A percentile compares a stretch with the other conserved stretches of the same genome.
Conservation (phyloP, 2,797 vertebrate species). For the Vireo griseus region DNA sequence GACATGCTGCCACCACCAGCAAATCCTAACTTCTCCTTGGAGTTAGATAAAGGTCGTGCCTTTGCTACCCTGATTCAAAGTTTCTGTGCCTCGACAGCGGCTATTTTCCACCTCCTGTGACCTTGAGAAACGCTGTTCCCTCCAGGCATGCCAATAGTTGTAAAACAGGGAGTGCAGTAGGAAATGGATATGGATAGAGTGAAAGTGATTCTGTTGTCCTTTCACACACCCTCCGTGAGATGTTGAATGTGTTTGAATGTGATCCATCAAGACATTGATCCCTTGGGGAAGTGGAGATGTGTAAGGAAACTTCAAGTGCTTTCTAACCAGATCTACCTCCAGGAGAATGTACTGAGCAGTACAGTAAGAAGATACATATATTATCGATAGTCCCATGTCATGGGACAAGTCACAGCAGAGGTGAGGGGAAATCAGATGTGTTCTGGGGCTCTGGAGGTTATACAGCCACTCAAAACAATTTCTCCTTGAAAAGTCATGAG, state of each 20-base stretch:
- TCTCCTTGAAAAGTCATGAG: constrained; percentile 33
- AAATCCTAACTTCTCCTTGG: neutral
- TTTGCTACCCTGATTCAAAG: neutral
- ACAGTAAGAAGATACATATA: constrained; percentile 61
- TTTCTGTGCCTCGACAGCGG: neutral
- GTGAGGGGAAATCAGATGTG: constrained; percentile 64
- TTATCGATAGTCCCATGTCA: constrained; percentile 49
- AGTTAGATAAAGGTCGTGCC: neutral
- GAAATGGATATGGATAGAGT: constrained; percentile 80
- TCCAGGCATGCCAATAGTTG: constrained; percentile 74
- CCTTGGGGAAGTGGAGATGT: constrained; percentile 63
- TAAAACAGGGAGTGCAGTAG: constrained; percentile 67
- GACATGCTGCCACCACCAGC: accelerated
- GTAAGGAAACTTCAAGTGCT: constrained; percentile 63
- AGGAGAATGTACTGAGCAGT: constrained; percentile 29
- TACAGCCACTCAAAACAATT: neutral
- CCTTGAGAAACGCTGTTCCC: constrained; percentile 73
- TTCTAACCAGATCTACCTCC: constrained; percentile 33
- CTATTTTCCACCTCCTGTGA: constrained; percentile 69
- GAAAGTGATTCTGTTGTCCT: constrained; percentile 82
- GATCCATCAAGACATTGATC: constrained; percentile 86
- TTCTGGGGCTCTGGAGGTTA: constrained; percentile 43
- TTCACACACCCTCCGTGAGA: constrained; percentile 74
- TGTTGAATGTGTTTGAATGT: constrained; percentile 80
- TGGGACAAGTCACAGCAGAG: constrained; percentile 50